These are phyloP conservation scores for Pseudolycoriella hygida DNA, from an alignment of 2,888 invertebrate genomes.

Conservation along the genomic window DNA sequence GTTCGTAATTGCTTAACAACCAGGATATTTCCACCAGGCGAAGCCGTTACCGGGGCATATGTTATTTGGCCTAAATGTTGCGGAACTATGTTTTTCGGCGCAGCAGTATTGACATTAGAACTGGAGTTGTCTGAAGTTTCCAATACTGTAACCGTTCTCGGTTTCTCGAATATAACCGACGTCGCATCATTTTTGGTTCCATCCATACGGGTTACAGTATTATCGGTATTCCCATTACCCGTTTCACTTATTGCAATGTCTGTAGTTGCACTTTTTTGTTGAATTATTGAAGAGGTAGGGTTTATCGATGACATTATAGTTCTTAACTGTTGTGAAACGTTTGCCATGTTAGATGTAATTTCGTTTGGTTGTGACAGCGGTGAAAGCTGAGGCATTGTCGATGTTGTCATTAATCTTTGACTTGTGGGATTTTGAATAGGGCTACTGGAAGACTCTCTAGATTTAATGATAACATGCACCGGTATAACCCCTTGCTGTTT, in stretches of 20 bases:
- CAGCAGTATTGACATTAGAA: not conserved
- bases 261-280: not conserved
- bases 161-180: not conserved
- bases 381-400: conserved; percentile 42
- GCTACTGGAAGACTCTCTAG: conserved; percentile 14
- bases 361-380: conserved; percentile 55
- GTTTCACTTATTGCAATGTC: not conserved
- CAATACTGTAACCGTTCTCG: not conserved
- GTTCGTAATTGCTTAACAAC: conserved; percentile 7
- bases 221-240: conserved; percentile 28
- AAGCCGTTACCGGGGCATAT: not conserved
- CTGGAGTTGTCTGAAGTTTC: no score
- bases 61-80: not conserved
- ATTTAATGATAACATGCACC: conserved; percentile 17
- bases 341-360: conserved; percentile 51
- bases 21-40: conserved; percentile 7
- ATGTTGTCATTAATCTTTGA: conserved; percentile 3
- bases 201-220: conserved; percentile 35
- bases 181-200: conserved; percentile 17
- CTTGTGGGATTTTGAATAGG: conserved; percentile 15
- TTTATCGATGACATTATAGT: conserved; percentile 42
- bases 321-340: conserved; percentile 48
- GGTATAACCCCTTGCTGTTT: conserved; percentile 10
- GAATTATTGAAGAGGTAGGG: conserved; percentile 3
- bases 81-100: not conserved